These are phyloP conservation scores for Atta cephalotes DNA, from an alignment of 1,140 invertebrate genomes.

Conservation along the genomic window DNA sequence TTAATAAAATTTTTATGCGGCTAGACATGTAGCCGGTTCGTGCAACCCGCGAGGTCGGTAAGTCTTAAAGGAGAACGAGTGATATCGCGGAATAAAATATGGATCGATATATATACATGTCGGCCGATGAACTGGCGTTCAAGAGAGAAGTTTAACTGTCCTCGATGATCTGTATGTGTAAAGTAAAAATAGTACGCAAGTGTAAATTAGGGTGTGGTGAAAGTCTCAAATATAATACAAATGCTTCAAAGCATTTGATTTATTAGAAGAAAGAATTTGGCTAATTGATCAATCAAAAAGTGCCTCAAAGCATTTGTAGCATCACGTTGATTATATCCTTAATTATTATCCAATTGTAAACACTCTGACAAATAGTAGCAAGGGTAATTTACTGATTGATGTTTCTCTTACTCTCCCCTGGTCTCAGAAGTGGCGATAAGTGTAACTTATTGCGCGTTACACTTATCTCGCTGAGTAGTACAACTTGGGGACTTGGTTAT, in stretches of 20 bases:
- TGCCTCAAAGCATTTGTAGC: no score
- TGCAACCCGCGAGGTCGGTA: conserved; percentile 35
- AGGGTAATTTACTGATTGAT: background rate
- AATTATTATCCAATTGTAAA: background rate
- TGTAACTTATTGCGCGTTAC: background rate
- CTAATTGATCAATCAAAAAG: no score
- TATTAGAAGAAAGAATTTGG: no score
- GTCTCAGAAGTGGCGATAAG: background rate
- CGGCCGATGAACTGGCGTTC: conserved; percentile 46
- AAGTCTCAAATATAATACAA: no score
- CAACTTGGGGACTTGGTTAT: background rate
- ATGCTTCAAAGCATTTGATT: no score
- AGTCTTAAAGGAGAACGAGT: conserved; percentile 52
- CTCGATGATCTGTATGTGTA: background rate
- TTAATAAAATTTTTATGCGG: conserved; percentile 51
- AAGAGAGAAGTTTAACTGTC: conserved; percentile 3
- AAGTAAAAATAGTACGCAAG: background rate
- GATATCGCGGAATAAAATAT: conserved; percentile 33
- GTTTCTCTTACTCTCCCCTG: background rate
- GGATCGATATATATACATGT: conserved; percentile 35
- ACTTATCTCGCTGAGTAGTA: background rate
- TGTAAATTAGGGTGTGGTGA: background rate
- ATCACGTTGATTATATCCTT: no score
- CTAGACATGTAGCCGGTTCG: conserved; percentile 41
- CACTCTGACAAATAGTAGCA: background rate